A percentile compares a stretch with the other conserved stretches of the same genome.
phyloP scores from a whole-genome alignment of 2,113 vertebrate species.

The Pavo muticus region DNA sequence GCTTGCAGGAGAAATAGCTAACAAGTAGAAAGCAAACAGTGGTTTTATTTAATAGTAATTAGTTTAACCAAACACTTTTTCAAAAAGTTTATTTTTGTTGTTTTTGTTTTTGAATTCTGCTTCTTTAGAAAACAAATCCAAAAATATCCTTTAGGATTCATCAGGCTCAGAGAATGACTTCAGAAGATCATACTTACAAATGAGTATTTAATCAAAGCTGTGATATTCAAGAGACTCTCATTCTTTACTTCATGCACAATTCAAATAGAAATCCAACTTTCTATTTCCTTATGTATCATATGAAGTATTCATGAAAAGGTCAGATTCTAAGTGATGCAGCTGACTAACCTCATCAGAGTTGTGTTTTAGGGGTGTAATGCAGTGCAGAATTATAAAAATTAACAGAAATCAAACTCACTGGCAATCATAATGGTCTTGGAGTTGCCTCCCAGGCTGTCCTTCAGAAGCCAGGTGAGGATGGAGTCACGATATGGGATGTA shows the following conservation, averaged over 20 bases:
- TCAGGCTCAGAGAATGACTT: not conserved
- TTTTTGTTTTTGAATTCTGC: not conserved
- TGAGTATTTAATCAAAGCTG: not conserved
- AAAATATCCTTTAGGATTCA: not conserved
- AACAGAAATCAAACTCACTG: constrained; percentile 80
- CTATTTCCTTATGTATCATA: not conserved
- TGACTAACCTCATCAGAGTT: not conserved
- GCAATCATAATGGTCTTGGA: constrained; percentile 98
- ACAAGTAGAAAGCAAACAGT: constrained; percentile 20
- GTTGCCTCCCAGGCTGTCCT: constrained; percentile 97
- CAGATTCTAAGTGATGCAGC: not conserved
- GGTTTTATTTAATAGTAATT: not conserved
- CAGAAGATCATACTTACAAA: not conserved
- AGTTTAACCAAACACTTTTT: not conserved
- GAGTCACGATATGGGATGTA: constrained; percentile 98
- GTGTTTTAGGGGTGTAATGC: not conserved
- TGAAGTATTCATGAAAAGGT: not conserved
- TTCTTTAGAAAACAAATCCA: not conserved
- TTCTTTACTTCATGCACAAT: not conserved
- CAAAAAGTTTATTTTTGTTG: not conserved
- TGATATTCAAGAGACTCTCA: not conserved
- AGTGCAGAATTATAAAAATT: not conserved
- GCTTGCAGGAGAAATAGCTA: constrained; percentile 93
- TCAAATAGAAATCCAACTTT: not conserved
- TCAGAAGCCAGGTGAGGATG: constrained; percentile 96